Evolutionary conservation across 2,888 invertebrate genomes (phyloP).

Genomic region (Drosophila antonietae): DNA sequence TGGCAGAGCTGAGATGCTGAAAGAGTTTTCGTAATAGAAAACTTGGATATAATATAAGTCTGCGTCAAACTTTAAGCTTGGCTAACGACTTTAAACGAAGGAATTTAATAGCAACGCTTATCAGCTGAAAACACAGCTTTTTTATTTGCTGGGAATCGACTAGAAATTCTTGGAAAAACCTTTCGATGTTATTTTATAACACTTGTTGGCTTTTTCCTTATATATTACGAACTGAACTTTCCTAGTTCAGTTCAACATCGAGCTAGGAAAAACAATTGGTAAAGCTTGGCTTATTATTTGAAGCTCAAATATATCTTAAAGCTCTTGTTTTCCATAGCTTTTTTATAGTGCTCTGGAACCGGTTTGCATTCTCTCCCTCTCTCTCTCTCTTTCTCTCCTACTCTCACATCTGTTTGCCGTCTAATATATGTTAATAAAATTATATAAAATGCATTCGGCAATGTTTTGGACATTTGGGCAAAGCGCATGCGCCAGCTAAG

Average conservation of each 20-base stretch:
- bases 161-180: too few relatives aligned
- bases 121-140: neutral
- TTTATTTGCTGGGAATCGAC: neutral
- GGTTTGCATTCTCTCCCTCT: constrained; percentile 9
- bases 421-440: constrained; percentile 17
- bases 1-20: neutral
- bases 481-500: constrained; percentile 59
- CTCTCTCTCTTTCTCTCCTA: neutral
- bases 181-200: neutral
- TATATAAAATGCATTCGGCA: constrained; percentile 68
- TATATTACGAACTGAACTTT: neutral
- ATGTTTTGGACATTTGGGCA: constrained; percentile 15
- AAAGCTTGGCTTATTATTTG: neutral
- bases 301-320: neutral
- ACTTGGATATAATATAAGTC: neutral
- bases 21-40: neutral
- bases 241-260: too few relatives aligned
- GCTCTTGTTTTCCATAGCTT: neutral
- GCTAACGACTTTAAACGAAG: neutral
- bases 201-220: too few relatives aligned
- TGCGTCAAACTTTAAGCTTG: neutral
- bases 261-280: neutral
- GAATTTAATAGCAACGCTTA: neutral
- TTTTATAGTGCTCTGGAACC: constrained; percentile 2
- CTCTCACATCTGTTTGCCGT: too few relatives aligned